A percentile compares a stretch with the other conserved stretches of the same genome.
These are phyloP conservation scores for Epinotia ramella DNA, from an alignment of 2,888 invertebrate species.

Conservation along the genomic window DNA sequence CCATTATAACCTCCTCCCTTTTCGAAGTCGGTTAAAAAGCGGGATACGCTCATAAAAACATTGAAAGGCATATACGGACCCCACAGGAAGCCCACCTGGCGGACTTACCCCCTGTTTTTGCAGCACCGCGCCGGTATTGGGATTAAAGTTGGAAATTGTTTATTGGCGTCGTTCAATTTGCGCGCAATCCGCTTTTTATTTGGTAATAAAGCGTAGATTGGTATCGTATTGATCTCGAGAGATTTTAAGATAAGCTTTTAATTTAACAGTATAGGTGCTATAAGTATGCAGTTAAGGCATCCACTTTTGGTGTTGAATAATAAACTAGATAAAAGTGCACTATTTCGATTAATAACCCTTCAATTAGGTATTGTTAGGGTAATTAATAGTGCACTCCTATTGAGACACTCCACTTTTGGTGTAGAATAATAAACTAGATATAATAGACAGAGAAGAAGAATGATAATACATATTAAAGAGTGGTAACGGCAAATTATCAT, in stretches of 20 bases:
- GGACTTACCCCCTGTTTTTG: neutral
- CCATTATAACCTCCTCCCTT: no score
- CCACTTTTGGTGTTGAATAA: neutral
- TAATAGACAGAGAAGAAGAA: no score
- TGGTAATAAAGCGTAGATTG: conserved; percentile 23
- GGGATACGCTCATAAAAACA: no score
- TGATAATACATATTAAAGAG: no score
- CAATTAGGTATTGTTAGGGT: no score
- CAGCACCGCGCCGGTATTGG: conserved; percentile 24
- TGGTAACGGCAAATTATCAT: no score
- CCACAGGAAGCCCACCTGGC: neutral
- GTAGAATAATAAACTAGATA: no score
- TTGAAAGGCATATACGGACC: neutral
- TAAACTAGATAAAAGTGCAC: no score
- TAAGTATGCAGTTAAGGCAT: neutral
- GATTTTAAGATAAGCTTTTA: conserved; percentile 9
- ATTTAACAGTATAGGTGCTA: neutral
- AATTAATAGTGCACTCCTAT: no score
- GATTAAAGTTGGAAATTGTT: conserved; percentile 37
- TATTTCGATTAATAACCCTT: no score
- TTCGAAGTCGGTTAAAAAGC: no score
- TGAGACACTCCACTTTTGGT: neutral
- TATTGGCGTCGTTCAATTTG: conserved; percentile 27
- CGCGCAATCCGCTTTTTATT: conserved; percentile 15
- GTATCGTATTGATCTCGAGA: conserved; percentile 3